Evolutionary conservation across 2,888 invertebrate species (phyloP).

Genomic region (Cantharis rustica): DNA sequence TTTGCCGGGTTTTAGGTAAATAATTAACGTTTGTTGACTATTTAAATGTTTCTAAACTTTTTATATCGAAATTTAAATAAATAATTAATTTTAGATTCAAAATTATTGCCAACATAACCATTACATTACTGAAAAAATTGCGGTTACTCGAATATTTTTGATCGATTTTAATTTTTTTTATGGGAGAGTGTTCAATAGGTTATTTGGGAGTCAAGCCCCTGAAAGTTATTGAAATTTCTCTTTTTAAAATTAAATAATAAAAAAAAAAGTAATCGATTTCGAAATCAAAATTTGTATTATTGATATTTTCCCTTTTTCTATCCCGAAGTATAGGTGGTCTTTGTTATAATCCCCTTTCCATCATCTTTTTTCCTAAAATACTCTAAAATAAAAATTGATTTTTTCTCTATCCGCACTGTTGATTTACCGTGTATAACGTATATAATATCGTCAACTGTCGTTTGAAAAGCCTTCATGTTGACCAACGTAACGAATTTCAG

Average conservation of each 20-base stretch:
- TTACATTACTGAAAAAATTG: not conserved
- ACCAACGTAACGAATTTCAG: not conserved
- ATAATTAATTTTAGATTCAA: not conserved
- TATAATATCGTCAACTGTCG: not conserved
- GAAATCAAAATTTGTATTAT: too few relatives aligned
- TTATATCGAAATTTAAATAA: not conserved
- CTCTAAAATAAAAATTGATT: too few relatives aligned
- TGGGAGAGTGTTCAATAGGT: too few relatives aligned
- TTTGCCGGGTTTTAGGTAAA: not conserved
- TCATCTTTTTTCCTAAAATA: too few relatives aligned
- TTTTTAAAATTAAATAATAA: too few relatives aligned
- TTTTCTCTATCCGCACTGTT: not conserved
- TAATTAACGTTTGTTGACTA: not conserved
- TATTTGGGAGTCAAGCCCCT: too few relatives aligned
- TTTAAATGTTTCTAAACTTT: not conserved
- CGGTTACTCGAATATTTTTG: not conserved
- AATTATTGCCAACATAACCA: not conserved
- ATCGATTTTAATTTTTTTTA: not conserved
- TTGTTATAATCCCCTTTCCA: too few relatives aligned
- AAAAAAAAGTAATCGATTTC: too few relatives aligned
- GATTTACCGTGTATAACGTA: not conserved
- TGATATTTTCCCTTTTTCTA: too few relatives aligned
- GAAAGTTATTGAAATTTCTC: too few relatives aligned
- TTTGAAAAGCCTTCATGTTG: not conserved
- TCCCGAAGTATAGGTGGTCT: too few relatives aligned